Base-by-base conservation (phyloP, 1,140 invertebrate species). In the Trichonephila inaurata region DNA sequence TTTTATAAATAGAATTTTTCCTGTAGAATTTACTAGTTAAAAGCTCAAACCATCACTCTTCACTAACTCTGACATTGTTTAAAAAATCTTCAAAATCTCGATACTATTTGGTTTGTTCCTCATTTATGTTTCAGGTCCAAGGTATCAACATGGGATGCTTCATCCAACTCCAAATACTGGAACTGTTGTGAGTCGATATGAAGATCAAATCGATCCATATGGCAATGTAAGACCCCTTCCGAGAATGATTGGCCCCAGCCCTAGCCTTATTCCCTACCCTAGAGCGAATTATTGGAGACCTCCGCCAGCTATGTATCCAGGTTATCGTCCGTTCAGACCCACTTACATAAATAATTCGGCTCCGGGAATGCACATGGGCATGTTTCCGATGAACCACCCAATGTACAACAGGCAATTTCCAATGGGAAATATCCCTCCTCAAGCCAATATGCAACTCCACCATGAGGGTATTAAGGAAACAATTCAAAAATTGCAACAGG, bases 401-500 rank as follows among this genome's bases (percentile, higher is more conserved):
- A n/a, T 85, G 40, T 58, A 24, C 3, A 24, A 16, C 2, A 58
- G 69, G 44, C 61, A 92, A 51, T 83, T 24, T 4, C 90, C 51
- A 33, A 21, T 14, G 24, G 21, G 14, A 40, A 14, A 64, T 28
- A 5, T 28, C 3, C 72, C 6, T 40, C 51, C 12, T 12, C 24
- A 24, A 19, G 4, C 21, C 16, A 24, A 60, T 21, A 18, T 61
- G 24, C 90, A 83, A 33, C 10, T 51, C 12, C 18, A 14, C 85
- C 89, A 60, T 10, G 51, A 24, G 3, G 40, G n/a, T 24, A 77
- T 92, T 44, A 21, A 66, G 51, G n/a, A 85, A 44, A 64, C 61
- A 1, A 83, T 92, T 44, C 81, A 83, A 44, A 92, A 85, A 24
- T 33, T 85, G 12, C 77, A 89, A n/a, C 21, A 21, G 18, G 28